Conservation (phyloP, 2,797 vertebrate species). For the Poeciliopsis gracilis region DNA sequence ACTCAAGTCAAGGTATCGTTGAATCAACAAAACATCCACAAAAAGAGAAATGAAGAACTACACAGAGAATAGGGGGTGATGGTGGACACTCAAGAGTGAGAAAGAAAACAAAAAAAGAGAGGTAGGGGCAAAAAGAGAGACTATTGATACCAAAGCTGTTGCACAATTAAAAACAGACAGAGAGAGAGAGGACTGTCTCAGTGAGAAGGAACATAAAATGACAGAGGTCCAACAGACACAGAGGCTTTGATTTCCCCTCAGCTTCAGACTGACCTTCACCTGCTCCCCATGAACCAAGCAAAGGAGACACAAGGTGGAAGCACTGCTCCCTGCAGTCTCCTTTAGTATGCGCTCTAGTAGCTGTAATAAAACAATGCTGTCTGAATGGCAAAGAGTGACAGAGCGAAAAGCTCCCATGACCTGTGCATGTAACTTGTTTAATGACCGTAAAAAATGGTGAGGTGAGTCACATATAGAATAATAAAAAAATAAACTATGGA, state of each 20-base stretch:
- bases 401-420: constrained; percentile 65
- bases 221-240: constrained; percentile 66
- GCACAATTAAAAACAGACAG: constrained; percentile 11
- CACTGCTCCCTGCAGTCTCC: constrained; percentile 73
- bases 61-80: constrained; percentile 40
- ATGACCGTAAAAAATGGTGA: constrained; percentile 62
- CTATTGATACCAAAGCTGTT: constrained; percentile 38
- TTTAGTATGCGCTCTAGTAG: constrained; percentile 73
- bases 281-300: constrained; percentile 71
- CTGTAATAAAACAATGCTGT: constrained; percentile 77
- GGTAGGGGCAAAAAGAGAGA: neutral
- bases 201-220: constrained; percentile 65
- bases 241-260: constrained; percentile 79
- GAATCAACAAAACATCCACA: constrained; percentile 53
- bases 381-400: constrained; percentile 68
- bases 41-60: constrained; percentile 43
- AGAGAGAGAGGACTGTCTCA: constrained; percentile 38
- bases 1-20: constrained; percentile 52
- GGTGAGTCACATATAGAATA: constrained; percentile 49
- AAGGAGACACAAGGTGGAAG: constrained; percentile 69
- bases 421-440: constrained; percentile 62
- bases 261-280: constrained; percentile 80
- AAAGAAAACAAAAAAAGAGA: constrained; percentile 14
- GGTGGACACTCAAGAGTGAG: constrained; percentile 37
- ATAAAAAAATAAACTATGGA: constrained; percentile 54